Evolutionary conservation across 1,140 invertebrate species (phyloP), one percentile per base, ranked within the genome.

Genomic region (Psilanteris sp.): DNA sequence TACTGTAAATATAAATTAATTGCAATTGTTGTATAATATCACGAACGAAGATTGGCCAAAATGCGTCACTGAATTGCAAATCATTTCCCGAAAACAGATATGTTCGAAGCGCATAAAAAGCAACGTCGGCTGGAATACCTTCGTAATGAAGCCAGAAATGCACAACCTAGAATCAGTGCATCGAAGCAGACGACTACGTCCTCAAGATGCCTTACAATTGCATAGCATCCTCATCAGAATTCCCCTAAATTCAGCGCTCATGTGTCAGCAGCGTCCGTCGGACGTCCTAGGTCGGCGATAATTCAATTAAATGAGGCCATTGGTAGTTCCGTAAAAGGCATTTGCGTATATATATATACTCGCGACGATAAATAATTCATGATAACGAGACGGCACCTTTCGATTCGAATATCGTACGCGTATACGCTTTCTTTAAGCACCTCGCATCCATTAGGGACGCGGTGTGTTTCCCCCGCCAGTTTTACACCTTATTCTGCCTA

Each of bases 261-360:
- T 50, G 50, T 64, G 52, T 64, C 68, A 59, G 36, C 34, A 29
- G 37, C 52, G 59, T 57, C 52, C 20, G 26, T 54, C 22, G 34
- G 11, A 32, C 41, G 39, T 64, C 32, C 57, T 64, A 62, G 57
- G 32, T 26, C 57, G 50, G 15, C 59, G 52, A 64, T 73, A 57
- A 73, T 73, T 64, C 68, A 73, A 73, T 73, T 73, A 73, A 73
- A 64, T 46, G 59, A 64, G 43, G 43, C 41, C 52, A 43, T 55
- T 64, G 26, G 41, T 52, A 39, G 59, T 52, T 64, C 68, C 48
- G 50, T 57, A 64, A 64, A 72, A 55, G 57, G 57, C 11, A 64
- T 62, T 62, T 59, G 59, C 27, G 29, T 59, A 73, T 52, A 66
- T 59, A 26, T 59, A 73, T 52, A 66, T 59, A 64, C 39, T 13